phyloP scores from a whole-genome alignment of 2,113 vertebrate species.

The Chitala chitala region DNA sequence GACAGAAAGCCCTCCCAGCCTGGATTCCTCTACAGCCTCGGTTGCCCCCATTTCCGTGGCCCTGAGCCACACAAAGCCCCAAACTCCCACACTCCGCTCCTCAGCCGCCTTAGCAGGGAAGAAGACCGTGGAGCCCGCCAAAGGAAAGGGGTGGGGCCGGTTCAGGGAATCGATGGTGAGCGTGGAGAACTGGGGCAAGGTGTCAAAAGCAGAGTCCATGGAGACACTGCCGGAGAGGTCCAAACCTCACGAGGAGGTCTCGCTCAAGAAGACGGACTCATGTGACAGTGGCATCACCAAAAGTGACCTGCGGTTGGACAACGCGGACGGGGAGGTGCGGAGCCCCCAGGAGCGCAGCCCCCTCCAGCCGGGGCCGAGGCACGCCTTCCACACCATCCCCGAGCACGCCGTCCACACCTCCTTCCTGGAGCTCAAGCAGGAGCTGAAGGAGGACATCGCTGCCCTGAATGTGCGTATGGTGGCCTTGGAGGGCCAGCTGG shows the following conservation, averaged over 20 bases:
- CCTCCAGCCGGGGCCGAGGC: conserved; percentile 72
- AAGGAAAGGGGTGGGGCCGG: conserved; percentile 86
- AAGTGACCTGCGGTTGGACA: conserved; percentile 92
- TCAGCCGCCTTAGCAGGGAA: conserved; percentile 49
- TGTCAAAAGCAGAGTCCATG: conserved; percentile 95
- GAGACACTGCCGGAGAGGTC: conserved; percentile 89
- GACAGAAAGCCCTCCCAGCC: conserved; percentile 85
- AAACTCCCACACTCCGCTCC: conserved; percentile 55
- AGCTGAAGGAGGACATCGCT: conserved; percentile 90
- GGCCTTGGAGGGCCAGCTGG: conserved; percentile 82
- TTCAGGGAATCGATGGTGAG: conserved; percentile 79
- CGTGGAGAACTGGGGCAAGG: conserved; percentile 83
- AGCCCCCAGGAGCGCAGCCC: conserved; percentile 87
- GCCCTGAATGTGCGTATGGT: conserved; percentile 79
- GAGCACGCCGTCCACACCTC: conserved; percentile 91
- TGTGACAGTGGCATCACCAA: conserved; percentile 98
- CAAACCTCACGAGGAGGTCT: conserved; percentile 67
- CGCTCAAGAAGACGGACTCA: conserved; percentile 94
- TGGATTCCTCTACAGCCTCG: conserved; percentile 54
- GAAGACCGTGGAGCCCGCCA: conserved; percentile 61
- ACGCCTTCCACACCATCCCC: conserved; percentile 86
- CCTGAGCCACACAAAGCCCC: conserved; percentile 72
- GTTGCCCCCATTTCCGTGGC: conserved; percentile 42
- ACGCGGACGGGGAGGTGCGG: conserved; percentile 75
- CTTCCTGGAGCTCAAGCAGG: conserved; percentile 83